Evolutionary conservation across 2,113 vertebrate species (phyloP).

Genomic region (Macaca fascicularis): DNA sequence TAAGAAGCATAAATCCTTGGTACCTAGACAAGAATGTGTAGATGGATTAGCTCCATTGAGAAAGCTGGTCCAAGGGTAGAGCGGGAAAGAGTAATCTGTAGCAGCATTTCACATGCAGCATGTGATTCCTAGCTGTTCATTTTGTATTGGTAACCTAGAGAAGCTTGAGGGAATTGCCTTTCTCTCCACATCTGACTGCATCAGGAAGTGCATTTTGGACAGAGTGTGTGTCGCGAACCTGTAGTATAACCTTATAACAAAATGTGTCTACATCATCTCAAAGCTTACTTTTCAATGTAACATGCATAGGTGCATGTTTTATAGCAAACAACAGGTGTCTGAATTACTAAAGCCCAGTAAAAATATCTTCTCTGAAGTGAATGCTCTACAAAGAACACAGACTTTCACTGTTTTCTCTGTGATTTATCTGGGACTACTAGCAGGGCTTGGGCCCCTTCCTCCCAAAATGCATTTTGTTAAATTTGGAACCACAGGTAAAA

Average conservation of each 20-base stretch:
- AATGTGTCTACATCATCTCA: background rate
- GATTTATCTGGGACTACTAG: background rate
- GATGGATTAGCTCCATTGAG: background rate
- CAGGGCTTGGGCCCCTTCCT: background rate
- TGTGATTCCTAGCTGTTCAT: background rate
- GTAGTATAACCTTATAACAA: background rate
- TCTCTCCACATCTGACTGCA: background rate
- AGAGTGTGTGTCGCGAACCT: background rate
- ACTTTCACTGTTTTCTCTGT: background rate
- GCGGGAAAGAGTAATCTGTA: background rate
- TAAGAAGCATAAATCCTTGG: background rate
- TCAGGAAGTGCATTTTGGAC: background rate
- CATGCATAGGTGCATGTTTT: conserved; percentile 13
- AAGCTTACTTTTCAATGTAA: conserved; percentile 49
- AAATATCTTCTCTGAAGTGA: background rate
- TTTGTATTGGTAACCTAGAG: background rate
- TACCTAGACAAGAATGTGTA: background rate
- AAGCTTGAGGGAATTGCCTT: background rate
- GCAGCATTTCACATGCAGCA: background rate
- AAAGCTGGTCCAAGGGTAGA: background rate
- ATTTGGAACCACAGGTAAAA: background rate
- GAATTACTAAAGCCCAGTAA: background rate
- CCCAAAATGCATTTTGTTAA: background rate
- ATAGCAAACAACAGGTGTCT: background rate
- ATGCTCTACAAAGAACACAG: background rate